Evolutionary conservation across 2,113 vertebrate genomes (phyloP), one percentile per base, ranked within the genome.

Genomic region (Semnornis frantzii): DNA sequence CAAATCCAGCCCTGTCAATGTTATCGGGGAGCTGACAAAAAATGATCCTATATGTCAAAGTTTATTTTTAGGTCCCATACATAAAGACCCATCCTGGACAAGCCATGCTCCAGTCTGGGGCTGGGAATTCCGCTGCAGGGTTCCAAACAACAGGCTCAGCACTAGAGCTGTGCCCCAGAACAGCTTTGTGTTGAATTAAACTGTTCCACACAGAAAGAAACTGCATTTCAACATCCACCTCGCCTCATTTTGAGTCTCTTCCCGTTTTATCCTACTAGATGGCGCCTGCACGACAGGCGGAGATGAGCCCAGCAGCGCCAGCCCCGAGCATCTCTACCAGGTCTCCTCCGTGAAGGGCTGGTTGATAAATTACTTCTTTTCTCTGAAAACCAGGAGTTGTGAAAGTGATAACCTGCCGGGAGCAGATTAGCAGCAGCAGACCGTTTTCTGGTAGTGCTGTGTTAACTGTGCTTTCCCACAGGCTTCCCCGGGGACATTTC

Each of bases 231-330:
- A 21, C 68, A 48, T 76, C 9, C 46, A 39, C 37, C 5, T 18
- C 7, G 7, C 31, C 30, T 30, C 9, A 12, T 16, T 80, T 85
- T 58, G 3, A 21, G 65, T 68, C 72, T 71, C 94, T 92, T 92
- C 88, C 90, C 87, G 62, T 23, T 96, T 94, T 64, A 52, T n/a
- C 88, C 95, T 94, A 71, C 96, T 93, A 96, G 95, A 59, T 95
- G 92, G 96, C 94, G 92, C 94, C 68, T 91, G 90, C 75, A 64
- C 1, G 55, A 89, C 91, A 81, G 87, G 85, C 34, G 1, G 72
- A 42, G 63, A 72, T 1, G 4, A 82, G 42, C 28, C 27, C 5
- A 1, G 25, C 86, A 70, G 34, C 12, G 1, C 62, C 77, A 72
- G 70, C 19, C 1, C 2, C 0, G 46, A 94, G 88, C 92, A 96